Evolutionary conservation across 92 coral and sea anemone genomes (phyloP).

Genomic region (Actinostola sp.): DNA sequence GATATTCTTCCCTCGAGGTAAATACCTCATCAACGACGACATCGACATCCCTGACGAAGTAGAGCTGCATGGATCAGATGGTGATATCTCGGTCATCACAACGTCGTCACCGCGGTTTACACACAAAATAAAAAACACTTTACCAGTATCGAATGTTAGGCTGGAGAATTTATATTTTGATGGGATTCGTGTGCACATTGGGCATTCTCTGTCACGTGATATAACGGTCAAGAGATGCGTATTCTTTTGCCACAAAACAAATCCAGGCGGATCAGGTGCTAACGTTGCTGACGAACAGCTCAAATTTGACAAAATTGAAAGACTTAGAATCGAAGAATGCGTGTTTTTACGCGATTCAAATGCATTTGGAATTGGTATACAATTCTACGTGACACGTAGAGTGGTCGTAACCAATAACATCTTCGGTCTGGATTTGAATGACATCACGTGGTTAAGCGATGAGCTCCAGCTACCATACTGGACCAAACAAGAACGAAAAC

Average conservation of each 20-base stretch:
- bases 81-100: constrained; percentile 44
- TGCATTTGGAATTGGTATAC: constrained; percentile 36
- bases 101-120: constrained; percentile 21
- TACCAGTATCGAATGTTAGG: neutral
- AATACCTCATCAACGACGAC: constrained; percentile 34
- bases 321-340: neutral
- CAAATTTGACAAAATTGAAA: neutral
- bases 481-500: constrained; percentile 23
- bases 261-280: neutral
- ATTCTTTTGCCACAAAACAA: constrained; percentile 27
- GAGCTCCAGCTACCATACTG: constrained; percentile 4
- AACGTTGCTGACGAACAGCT: constrained; percentile 15
- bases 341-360: constrained; percentile 31
- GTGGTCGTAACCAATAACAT: constrained; percentile 17
- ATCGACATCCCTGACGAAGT: constrained; percentile 21
- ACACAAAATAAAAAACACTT: neutral
- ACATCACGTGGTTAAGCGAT: constrained; percentile 35
- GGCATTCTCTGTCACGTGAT: constrained; percentile 6
- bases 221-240: constrained; percentile 25
- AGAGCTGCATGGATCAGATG: constrained; percentile 34
- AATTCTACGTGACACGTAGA: constrained; percentile 14
- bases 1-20: constrained; percentile 64
- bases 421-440: constrained; percentile 43
- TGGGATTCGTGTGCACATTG: constrained; percentile 40
- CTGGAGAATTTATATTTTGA: constrained; percentile 35